Percentiles rank a stretch among this genome's conserved stretches.
Conservation (phyloP, 2,797 vertebrate genomes). For the Sebastes elongatus region DNA sequence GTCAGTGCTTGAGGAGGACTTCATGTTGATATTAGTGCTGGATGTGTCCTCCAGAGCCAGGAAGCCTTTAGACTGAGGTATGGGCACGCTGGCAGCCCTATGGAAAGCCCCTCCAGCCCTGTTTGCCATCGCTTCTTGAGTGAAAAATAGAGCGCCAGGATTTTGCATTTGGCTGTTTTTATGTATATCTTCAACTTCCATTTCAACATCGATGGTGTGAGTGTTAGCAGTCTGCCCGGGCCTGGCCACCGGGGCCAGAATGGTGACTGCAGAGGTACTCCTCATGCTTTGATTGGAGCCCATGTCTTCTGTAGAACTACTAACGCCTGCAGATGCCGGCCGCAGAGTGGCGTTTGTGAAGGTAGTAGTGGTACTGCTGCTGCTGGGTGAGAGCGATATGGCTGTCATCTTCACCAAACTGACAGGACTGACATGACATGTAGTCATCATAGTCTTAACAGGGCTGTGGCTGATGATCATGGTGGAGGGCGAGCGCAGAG, state of each 20-base stretch:
- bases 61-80: conserved; percentile 81
- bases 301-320: conserved; percentile 78
- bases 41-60: conserved; percentile 78
- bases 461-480: conserved; percentile 95
- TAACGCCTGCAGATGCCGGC: conserved; percentile 83
- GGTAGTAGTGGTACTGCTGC: conserved; percentile 64
- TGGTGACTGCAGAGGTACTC: conserved; percentile 86
- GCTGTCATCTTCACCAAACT: conserved; percentile 96
- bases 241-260: conserved; percentile 85
- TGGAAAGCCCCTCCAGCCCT: conserved; percentile 72
- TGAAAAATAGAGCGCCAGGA: conserved; percentile 71
- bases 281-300: conserved; percentile 83
- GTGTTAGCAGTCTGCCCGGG: conserved; percentile 63
- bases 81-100: conserved; percentile 86
- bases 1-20: conserved; percentile 72
- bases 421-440: conserved; percentile 91
- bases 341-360: conserved; percentile 79
- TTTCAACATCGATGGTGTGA: conserved; percentile 87
- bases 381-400: conserved; percentile 90
- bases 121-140: conserved; percentile 70
- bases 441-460: conserved; percentile 93
- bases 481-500: conserved; percentile 92
- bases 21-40: conserved; percentile 80
- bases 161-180: conserved; percentile 82
- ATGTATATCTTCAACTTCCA: conserved; percentile 87